Conservation (phyloP, 92 coral and sea anemone genomes). For the Phenganax subtilis region DNA sequence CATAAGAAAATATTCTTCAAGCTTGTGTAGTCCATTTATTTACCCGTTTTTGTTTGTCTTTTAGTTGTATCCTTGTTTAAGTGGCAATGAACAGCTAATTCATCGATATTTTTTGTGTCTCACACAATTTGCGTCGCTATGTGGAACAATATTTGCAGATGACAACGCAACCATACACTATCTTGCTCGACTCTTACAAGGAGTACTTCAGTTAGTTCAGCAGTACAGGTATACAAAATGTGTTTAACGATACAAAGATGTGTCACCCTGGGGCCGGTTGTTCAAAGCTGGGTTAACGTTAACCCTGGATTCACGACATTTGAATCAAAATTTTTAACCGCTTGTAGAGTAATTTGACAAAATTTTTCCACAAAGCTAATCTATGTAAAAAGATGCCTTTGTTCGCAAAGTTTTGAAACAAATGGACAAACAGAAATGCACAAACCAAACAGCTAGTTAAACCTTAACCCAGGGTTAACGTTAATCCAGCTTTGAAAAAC, state of each 20-base stretch:
- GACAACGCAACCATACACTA: slow-evolving; percentile 60
- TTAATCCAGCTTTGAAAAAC: no score
- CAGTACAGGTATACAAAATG: slow-evolving; percentile 4
- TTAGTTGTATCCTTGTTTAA: slow-evolving; percentile 69
- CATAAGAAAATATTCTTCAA: not conserved
- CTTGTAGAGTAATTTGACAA: no score
- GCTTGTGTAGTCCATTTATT: not conserved
- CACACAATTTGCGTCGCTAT: slow-evolving; percentile 85
- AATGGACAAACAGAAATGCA: no score
- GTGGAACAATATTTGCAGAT: slow-evolving; percentile 64
- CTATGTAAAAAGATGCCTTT: no score
- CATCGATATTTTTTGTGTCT: slow-evolving; percentile 82
- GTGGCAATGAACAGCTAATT: slow-evolving; percentile 67
- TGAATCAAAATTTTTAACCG: no score
- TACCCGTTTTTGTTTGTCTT: not conserved
- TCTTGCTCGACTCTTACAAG: slow-evolving; percentile 62
- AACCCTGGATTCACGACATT: no score
- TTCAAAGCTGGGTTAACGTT: no score
- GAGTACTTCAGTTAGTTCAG: slow-evolving; percentile 52
- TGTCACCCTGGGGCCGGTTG: not conserved
- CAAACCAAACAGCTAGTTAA: no score
- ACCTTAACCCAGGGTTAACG: no score
- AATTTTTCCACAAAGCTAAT: no score
- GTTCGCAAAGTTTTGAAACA: no score
- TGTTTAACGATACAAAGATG: slow-evolving; percentile 48